phyloP scores from a whole-genome alignment of 2,797 vertebrate species.

The Onychomys arenicola region DNA sequence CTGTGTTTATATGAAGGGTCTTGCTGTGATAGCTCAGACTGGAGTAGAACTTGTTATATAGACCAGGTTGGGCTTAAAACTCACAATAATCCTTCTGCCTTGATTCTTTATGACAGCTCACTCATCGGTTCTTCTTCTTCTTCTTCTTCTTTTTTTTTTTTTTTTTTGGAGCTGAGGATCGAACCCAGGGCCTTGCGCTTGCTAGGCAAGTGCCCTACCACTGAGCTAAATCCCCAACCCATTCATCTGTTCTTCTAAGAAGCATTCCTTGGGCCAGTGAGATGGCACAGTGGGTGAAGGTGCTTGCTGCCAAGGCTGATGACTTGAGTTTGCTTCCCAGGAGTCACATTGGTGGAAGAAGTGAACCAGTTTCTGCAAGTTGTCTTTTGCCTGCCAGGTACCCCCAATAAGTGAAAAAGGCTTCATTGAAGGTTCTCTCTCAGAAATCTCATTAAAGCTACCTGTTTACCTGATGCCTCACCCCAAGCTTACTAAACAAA shows the following conservation, averaged over 20 bases:
- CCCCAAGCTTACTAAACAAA: conserved; percentile 14
- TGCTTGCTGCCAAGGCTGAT: neutral
- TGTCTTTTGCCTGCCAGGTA: neutral
- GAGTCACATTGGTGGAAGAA: neutral
- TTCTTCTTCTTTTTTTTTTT: too few relatives aligned
- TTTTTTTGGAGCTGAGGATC: too few relatives aligned
- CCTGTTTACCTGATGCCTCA: neutral
- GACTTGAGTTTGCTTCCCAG: neutral
- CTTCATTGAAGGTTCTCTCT: neutral
- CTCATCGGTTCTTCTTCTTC: conserved; percentile 9
- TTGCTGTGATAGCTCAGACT: neutral
- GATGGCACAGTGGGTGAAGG: neutral
- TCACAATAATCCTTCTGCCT: neutral
- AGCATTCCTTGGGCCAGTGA: too few relatives aligned
- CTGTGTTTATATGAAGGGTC: neutral
- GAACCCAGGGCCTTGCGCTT: too few relatives aligned
- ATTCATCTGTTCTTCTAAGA: neutral
- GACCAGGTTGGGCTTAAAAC: neutral
- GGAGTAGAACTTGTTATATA: neutral
- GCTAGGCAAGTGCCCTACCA: too few relatives aligned
- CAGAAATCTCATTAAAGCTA: neutral
- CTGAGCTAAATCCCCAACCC: too few relatives aligned
- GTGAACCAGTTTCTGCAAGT: neutral
- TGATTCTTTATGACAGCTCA: conserved; percentile 2
- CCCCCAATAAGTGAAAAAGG: neutral